Percentiles rank a stretch among this genome's conserved stretches.
phyloP scores from a whole-genome alignment of 2,888 invertebrate species.

The Drosophila algonquin region DNA sequence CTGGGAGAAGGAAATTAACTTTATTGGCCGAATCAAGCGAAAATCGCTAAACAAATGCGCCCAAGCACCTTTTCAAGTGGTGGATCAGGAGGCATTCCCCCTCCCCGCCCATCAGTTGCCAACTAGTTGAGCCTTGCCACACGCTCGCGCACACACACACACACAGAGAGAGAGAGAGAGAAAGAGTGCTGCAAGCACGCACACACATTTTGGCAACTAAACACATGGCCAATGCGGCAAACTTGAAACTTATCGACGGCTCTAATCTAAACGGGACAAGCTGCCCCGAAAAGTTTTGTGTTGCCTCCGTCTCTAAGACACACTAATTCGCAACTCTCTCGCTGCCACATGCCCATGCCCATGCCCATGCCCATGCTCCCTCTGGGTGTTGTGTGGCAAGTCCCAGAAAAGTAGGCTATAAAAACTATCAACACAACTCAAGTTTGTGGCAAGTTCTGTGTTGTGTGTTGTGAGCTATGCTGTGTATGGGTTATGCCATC shows the following conservation, averaged over 20 bases:
- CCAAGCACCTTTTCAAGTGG: constrained; percentile 69
- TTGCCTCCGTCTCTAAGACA: constrained; percentile 49
- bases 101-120: constrained; percentile 47
- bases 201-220: constrained; percentile 55
- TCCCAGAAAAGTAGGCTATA: constrained; percentile 70
- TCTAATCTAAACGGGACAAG: constrained; percentile 70
- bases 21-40: constrained; percentile 75
- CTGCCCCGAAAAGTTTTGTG: constrained; percentile 51
- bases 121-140: constrained; percentile 65
- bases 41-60: constrained; percentile 76
- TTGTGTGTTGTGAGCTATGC: constrained; percentile 1
- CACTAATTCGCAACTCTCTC: constrained; percentile 63
- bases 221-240: constrained; percentile 66
- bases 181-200: constrained; percentile 29
- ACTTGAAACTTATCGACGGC: constrained; percentile 71
- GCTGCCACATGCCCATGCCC: background rate
- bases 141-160: constrained; percentile 8
- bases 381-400: constrained; percentile 22
- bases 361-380: background rate
- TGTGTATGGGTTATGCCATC: constrained; percentile 46
- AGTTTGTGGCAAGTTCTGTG: constrained; percentile 58
- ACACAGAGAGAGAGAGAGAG: background rate
- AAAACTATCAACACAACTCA: constrained; percentile 73
- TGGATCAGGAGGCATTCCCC: constrained; percentile 24
- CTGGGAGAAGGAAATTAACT: constrained; percentile 63